A percentile compares a stretch with the other conserved stretches of the same genome.
Conservation (phyloP, 2,113 vertebrate species). For the Hippocampus abdominalis region DNA sequence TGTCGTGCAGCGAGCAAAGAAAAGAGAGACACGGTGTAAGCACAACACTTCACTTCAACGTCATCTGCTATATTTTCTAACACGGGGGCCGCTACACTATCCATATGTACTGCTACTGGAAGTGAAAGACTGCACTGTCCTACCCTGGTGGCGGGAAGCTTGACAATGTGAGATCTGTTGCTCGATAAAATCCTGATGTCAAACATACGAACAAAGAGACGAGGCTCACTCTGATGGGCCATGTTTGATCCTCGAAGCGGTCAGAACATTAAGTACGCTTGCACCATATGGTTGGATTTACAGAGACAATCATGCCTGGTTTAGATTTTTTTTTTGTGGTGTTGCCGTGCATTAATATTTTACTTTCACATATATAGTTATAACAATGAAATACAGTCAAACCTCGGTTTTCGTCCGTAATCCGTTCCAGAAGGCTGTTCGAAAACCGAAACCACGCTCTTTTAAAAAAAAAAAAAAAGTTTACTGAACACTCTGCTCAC, state of each 20-base stretch:
- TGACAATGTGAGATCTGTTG: conserved; percentile 96
- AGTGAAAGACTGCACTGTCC: conserved; percentile 31
- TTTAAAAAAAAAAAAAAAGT: no score
- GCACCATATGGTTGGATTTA: background rate
- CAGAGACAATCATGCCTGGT: background rate
- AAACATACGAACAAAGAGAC: conserved; percentile 27
- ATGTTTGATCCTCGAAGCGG: background rate
- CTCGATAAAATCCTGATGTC: conserved; percentile 88
- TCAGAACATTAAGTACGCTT: background rate
- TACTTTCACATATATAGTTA: no score
- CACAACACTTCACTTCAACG: background rate
- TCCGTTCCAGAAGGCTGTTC: no score
- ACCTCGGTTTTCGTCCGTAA: no score
- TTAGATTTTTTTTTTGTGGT: background rate
- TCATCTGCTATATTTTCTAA: background rate
- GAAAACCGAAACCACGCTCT: no score
- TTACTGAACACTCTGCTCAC: no score
- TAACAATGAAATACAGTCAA: no score
- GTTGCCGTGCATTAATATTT: no score
- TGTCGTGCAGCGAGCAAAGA: conserved; percentile 63
- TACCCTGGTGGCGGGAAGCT: conserved; percentile 93
- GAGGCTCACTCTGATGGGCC: background rate
- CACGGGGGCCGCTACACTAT: background rate
- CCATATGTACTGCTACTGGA: background rate
- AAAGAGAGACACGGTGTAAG: background rate